Conservation (phyloP, 2,888 invertebrate genomes). For the Epirrhoe alternata region DNA sequence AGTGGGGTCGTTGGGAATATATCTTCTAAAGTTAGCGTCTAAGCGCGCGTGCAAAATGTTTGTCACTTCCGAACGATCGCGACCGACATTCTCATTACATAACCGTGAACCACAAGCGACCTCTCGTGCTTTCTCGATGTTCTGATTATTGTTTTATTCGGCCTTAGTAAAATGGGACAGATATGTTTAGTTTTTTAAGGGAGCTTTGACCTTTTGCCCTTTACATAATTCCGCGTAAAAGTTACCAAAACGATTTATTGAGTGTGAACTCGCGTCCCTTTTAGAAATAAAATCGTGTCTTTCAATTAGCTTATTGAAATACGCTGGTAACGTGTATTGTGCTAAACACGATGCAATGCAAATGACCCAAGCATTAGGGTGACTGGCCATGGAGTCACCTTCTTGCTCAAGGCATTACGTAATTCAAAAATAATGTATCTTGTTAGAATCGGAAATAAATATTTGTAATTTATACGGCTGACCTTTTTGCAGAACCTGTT, state of each 20-base stretch:
- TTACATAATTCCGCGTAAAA: not conserved
- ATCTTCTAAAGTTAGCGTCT: not conserved
- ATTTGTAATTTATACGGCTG: conserved; percentile 5
- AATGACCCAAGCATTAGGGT: conserved; percentile 18
- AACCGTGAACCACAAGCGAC: conserved; percentile 49
- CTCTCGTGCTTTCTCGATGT: conserved; percentile 42
- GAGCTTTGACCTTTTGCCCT: too few relatives aligned
- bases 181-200: too few relatives aligned
- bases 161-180: not conserved
- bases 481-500: not conserved
- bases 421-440: conserved; percentile 12
- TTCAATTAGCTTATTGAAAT: conserved; percentile 13
- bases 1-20: too few relatives aligned
- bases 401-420: conserved; percentile 18
- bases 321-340: conserved; percentile 3
- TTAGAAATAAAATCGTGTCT: conserved; percentile 7
- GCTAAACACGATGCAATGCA: conserved; percentile 5
- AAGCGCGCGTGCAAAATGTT: conserved; percentile 35
- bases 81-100: conserved; percentile 66
- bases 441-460: not conserved
- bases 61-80: conserved; percentile 52
- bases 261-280: not conserved
- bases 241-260: not conserved
- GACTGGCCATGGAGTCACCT: conserved; percentile 21
- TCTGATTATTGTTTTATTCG: conserved; percentile 14